Conservation (phyloP, 2,113 vertebrate species). For the Cebidichthys violaceus region DNA sequence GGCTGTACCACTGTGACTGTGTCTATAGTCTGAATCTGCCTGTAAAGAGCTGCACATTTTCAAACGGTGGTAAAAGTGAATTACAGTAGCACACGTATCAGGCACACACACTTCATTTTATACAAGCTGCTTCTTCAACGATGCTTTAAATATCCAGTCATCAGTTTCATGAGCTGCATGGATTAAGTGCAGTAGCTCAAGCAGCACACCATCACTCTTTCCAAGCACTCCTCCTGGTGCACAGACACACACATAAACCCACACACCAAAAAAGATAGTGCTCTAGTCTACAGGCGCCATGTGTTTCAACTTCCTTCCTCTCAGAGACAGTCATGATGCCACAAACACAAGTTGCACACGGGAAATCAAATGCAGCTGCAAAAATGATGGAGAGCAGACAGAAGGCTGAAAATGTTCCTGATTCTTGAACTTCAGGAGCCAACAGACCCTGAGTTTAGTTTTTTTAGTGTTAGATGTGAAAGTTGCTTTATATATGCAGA, state of each 20-base stretch:
- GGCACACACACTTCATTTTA: not conserved
- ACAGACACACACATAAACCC: slow-evolving; percentile 2
- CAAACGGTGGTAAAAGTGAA: not conserved
- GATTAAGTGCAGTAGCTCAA: not conserved
- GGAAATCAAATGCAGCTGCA: slow-evolving; percentile 53
- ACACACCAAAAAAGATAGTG: slow-evolving; percentile 13
- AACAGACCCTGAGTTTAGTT: not conserved
- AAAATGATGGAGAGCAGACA: slow-evolving; percentile 4
- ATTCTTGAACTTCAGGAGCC: not conserved
- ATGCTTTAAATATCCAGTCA: slow-evolving; percentile 17
- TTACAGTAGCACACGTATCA: not conserved
- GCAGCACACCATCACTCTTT: not conserved
- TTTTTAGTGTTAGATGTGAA: not conserved
- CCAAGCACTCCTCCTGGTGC: not conserved
- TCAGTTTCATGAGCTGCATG: slow-evolving; percentile 13
- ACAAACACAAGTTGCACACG: slow-evolving; percentile 35
- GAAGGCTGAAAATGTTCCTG: not conserved
- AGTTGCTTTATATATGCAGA: not conserved
- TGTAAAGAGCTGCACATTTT: not conserved
- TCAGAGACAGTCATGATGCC: slow-evolving; percentile 40
- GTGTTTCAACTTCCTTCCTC: slow-evolving; percentile 71
- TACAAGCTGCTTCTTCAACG: not conserved
- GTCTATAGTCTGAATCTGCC: not conserved
- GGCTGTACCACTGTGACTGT: not conserved
- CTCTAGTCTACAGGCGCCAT: slow-evolving; percentile 26